Evolutionary conservation across 2,113 vertebrate species (phyloP).

Genomic region (Otolemur garnettii): DNA sequence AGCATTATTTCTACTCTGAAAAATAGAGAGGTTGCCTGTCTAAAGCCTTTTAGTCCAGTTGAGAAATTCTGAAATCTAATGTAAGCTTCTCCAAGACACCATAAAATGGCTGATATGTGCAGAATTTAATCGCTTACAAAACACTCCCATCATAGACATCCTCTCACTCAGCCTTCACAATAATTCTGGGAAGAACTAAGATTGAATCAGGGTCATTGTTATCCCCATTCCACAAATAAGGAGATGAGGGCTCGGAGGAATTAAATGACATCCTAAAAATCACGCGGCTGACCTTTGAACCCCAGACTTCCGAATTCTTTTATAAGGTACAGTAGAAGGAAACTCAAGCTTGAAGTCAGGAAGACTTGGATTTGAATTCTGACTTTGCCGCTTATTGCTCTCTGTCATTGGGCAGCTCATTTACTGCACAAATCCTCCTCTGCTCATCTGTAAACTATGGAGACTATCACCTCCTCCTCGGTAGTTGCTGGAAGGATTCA

Average conservation of each 20-base stretch:
- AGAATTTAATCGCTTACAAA: neutral
- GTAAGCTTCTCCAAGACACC: neutral
- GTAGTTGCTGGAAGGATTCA: neutral
- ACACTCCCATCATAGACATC: accelerated
- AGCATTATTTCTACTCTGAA: constrained; percentile 14
- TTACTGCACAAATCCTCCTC: neutral
- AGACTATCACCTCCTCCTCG: accelerated
- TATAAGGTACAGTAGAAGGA: neutral
- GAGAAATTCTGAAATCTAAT: neutral
- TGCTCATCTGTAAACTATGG: neutral
- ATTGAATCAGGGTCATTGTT: accelerated
- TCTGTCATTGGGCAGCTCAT: neutral
- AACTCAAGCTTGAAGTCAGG: neutral
- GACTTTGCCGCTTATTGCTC: neutral
- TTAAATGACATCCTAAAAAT: neutral
- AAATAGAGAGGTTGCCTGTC: neutral
- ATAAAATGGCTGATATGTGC: neutral
- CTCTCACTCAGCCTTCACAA: neutral
- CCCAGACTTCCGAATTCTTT: neutral
- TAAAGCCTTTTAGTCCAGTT: neutral
- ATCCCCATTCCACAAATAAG: neutral
- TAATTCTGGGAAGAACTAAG: neutral
- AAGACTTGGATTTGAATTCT: neutral
- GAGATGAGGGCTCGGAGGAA: neutral
- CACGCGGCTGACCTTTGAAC: neutral